phyloP scores from a whole-genome alignment of 2,113 vertebrate species.

The Pimephales promelas region DNA sequence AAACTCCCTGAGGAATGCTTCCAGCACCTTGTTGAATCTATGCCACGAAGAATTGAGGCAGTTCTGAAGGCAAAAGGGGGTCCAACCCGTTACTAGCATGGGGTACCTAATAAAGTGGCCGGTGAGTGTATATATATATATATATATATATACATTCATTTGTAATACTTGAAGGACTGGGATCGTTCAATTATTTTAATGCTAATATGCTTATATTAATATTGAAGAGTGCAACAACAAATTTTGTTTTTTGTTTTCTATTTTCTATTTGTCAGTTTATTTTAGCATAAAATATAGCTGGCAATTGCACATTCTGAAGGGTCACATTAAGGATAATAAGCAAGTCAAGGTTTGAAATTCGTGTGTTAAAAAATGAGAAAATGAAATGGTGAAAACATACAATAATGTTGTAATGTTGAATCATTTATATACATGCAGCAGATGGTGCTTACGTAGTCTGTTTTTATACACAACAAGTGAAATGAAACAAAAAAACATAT shows the following conservation, averaged over 20 bases:
- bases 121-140: not conserved
- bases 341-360: not conserved
- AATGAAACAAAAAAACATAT: conserved; percentile 44
- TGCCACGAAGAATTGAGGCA: too few relatives aligned
- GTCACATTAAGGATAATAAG: conserved; percentile 3
- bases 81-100: too few relatives aligned
- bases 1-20: too few relatives aligned
- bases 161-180: not conserved
- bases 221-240: not conserved
- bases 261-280: conserved; percentile 16
- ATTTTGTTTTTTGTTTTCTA: not conserved
- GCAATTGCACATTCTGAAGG: conserved; percentile 24
- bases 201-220: not conserved
- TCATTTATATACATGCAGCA: conserved; percentile 20
- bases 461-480: not conserved
- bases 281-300: conserved; percentile 35
- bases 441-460: conserved; percentile 1
- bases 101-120: too few relatives aligned
- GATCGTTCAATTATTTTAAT: not conserved
- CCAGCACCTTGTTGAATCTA: too few relatives aligned
- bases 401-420: conserved; percentile 30
- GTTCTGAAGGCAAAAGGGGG: too few relatives aligned
- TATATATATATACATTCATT: not conserved
- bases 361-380: not conserved
- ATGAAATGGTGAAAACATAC: not conserved